Evolutionary conservation across 1,140 invertebrate species (phyloP).

Genomic region (Trichonephila clavipes): DNA sequence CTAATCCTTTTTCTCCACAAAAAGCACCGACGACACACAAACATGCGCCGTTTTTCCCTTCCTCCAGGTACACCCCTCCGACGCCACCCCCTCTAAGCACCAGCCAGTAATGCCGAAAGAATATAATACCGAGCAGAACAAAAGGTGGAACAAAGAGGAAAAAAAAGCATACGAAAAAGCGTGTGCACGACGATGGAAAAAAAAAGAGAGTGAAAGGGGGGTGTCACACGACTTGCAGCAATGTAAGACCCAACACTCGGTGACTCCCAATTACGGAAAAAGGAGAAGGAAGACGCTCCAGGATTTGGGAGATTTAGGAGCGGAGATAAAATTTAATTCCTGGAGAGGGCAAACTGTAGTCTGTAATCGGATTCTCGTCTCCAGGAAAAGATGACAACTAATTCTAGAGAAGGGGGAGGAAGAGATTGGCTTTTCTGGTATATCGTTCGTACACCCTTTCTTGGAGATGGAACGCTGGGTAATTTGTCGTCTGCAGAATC

Average conservation of each 20-base stretch:
- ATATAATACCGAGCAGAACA: slow-evolving; percentile 38
- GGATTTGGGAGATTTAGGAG: slow-evolving; percentile 75
- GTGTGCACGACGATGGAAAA: slow-evolving; percentile 11
- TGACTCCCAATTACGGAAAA: slow-evolving; percentile 64
- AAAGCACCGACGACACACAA: slow-evolving; percentile 18
- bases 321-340: slow-evolving; percentile 77
- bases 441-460: slow-evolving; percentile 1
- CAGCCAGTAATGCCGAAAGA: slow-evolving; percentile 45
- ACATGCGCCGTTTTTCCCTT: slow-evolving; percentile 13
- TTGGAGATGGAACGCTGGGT: slow-evolving; percentile 32
- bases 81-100: neutral
- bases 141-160: slow-evolving; percentile 16
- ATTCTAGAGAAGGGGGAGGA: slow-evolving; percentile 23
- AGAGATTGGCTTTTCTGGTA: neutral
- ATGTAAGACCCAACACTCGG: neutral
- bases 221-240: neutral
- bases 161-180: slow-evolving; percentile 5
- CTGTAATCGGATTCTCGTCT: slow-evolving; percentile 71
- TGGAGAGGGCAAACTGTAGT: slow-evolving; percentile 66
- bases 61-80: neutral
- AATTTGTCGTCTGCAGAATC: slow-evolving; percentile 62
- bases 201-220: neutral
- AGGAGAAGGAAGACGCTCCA: slow-evolving; percentile 16
- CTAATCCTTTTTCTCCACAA: slow-evolving; percentile 67
- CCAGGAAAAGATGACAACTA: slow-evolving; percentile 74